Percentiles rank a stretch among this genome's conserved stretches.
Conservation (phyloP, 2,113 vertebrate genomes). For the Nicator chloris region DNA sequence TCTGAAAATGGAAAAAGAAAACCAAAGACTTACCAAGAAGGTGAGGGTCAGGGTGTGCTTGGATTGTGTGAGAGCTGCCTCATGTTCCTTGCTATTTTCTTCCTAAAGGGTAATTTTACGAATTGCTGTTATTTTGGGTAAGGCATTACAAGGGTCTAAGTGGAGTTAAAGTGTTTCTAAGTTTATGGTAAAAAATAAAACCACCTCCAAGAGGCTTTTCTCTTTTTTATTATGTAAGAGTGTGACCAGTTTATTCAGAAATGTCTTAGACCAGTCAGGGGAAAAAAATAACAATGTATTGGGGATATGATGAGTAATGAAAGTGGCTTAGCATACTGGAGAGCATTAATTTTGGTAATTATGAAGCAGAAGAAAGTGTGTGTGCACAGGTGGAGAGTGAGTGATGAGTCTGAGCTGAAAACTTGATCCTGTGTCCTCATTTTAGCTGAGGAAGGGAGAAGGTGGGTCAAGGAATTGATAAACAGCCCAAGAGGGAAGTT, state of each 20-base stretch:
- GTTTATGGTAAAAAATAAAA: not conserved
- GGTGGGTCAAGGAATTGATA: not conserved
- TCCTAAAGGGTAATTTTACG: not conserved
- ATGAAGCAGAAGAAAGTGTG: not conserved
- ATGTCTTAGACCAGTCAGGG: not conserved
- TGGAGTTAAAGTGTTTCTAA: not conserved
- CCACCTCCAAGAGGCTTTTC: not conserved
- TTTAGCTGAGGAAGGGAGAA: not conserved
- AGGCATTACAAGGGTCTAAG: not conserved
- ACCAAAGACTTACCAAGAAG: slow-evolving; percentile 88
- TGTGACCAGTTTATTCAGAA: not conserved
- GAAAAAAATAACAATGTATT: not conserved
- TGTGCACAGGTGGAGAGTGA: not conserved
- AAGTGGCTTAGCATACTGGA: not conserved
- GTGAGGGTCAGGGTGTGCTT: slow-evolving; percentile 62
- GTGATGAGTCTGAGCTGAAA: not conserved
- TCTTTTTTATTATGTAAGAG: not conserved
- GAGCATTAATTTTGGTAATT: not conserved
- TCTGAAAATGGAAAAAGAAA: slow-evolving; percentile 87
- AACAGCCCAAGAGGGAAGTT: not conserved
- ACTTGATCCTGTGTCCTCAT: not conserved
- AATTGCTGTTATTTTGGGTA: not conserved
- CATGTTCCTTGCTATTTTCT: not conserved
- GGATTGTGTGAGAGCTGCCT: not conserved
- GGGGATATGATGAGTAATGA: not conserved